Base-by-base conservation (phyloP, 2,797 vertebrate genomes). In the Thaleichthys pacificus region DNA sequence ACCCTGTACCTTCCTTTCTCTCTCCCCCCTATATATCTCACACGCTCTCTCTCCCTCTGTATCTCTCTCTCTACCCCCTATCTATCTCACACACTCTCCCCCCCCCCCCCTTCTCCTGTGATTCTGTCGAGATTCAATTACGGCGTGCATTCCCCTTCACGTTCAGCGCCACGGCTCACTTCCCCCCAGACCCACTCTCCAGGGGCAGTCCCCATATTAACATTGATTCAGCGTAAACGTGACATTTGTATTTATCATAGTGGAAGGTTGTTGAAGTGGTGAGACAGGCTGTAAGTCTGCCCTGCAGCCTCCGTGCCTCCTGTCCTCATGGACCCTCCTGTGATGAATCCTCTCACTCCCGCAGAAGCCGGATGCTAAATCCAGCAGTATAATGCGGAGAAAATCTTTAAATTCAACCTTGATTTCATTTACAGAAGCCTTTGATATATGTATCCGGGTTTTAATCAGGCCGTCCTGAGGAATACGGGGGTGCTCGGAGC, bases 311-410 rank as follows among this genome's bases (percentile, higher is more conserved):
- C 32, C 32, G 32, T 26, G 17, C 32, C 3, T 32, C 32, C 47
- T 77, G 70, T 78, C 74, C 71, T 38, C 63, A 24, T 49, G 69
- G 60, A 80, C 77, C 58, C 49, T 66, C 66, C 61, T 30, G 64
- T 65, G 70, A 83, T 84, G 76, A 79, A 84, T 83, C 81, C 77
- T 70, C 57, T 30, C 61, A 17, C 54, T 60, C 66, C 61, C 2
- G 5, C 28, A n/a, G 64, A 21, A 28, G 68, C 38, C 65, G 9
- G n/a, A 32, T 47, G 49, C 26, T 32, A 32, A 32, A 32, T 5
- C 38, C 38, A 32, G 26, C 64, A 67, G 74, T 49, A 51, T 75
- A 65, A 82, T 65, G 68, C 66, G 38, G 66, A 57, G 78, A 68
- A n/a, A 66, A 42, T 14, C 47, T 12, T 8, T 1, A 0, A 61